Evolutionary conservation across 2,113 vertebrate genomes (phyloP), one percentile per base, ranked within the genome.

Genomic region (Phrynocephalus versicolor): DNA sequence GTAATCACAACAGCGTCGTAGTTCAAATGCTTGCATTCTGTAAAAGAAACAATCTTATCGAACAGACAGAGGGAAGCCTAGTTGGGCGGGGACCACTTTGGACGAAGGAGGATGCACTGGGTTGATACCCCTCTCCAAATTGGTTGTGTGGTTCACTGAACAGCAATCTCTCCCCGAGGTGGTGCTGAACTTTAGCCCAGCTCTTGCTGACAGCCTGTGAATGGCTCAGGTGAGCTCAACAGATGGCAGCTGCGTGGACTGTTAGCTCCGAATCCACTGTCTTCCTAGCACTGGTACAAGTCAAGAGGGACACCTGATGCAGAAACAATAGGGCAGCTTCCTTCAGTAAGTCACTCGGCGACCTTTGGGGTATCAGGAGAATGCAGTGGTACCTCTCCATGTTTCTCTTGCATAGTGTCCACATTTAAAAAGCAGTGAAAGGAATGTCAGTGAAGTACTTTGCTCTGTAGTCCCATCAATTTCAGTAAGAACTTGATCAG

Each of bases 191-290:
- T 57, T 21, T 5, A 39, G 77, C 12, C 58, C 51, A 60, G 62
- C n/a, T 70, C 55, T 23, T 0, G 0, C 62, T 77, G 1, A 1
- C 67, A 19, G 3, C 16, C 30, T 57, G 15, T 41, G 2, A 37
- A 15, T 41, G 67, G 55, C 58, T n/a, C 37, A 69, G 64, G 60
- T 41, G 65, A 87, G 87, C 74, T 9, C 33, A 79, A n/a, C 6
- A 2, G 60, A 21, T 45, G 37, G 51, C 69, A 62, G 39, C 33
- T 74, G 23, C 16, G 15, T 85, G 73, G 15, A 70, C 69, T 37
- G 21, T 5, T 78, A n/a, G 30, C 65, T 16, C 70, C 10, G 41
- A 75, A 10, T 15, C 39, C 3, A 13, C 23, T 83, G 60, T 39
- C 2, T 0, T 79, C 74, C 70, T 2, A 55, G 7, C 3, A 1